Conservation (phyloP, 2,888 invertebrate species). For the Iselma pallidipennis region DNA sequence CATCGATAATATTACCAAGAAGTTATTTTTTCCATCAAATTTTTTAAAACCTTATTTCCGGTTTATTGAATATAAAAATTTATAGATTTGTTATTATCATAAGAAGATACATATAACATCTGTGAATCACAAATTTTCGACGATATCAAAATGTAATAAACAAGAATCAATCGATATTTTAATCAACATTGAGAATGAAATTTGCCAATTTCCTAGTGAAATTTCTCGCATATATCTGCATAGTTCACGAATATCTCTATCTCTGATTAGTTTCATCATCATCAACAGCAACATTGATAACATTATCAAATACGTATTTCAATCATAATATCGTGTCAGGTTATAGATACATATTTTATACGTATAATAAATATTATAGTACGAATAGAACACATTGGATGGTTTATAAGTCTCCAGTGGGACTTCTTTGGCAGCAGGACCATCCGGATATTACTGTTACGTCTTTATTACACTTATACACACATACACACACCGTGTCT, state of each 20-base stretch:
- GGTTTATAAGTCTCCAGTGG: constrained; percentile 8
- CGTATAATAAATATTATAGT: constrained; percentile 19
- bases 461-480: constrained; percentile 18
- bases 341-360: constrained; percentile 19
- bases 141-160: background rate
- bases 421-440: background rate
- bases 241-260: background rate
- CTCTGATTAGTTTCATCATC: background rate
- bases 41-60: constrained; percentile 18
- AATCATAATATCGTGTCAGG: constrained; percentile 11
- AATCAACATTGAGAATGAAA: background rate
- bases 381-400: constrained; percentile 2
- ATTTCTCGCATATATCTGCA: background rate
- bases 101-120: background rate
- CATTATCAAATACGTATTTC: constrained; percentile 8
- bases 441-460: constrained; percentile 7
- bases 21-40: constrained; percentile 18
- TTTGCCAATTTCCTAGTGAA: background rate
- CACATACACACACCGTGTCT: constrained; percentile 10
- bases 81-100: constrained; percentile 19
- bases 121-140: constrained; percentile 4
- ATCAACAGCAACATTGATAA: background rate
- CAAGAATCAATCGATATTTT: background rate
- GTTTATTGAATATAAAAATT: constrained; percentile 24
- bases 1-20: no score